phyloP scores from a whole-genome alignment of 2,888 invertebrate genomes.

The Drosophila monieri region DNA sequence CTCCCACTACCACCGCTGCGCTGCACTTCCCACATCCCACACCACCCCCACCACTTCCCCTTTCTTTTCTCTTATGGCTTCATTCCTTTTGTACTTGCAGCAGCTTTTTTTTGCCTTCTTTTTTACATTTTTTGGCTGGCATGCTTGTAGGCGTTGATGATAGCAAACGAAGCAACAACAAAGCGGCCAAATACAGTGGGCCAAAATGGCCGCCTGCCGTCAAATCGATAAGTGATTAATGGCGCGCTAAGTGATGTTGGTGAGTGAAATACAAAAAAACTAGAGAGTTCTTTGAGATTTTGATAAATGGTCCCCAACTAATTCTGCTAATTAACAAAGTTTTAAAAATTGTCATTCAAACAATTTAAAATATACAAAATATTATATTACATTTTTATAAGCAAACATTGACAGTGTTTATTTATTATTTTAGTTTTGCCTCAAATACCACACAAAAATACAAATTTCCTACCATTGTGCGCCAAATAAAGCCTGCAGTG shows the following conservation, averaged over 20 bases:
- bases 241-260: constrained; percentile 9
- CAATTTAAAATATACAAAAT: too few species aligned
- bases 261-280: constrained; percentile 17
- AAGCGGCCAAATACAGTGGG: constrained; percentile 57
- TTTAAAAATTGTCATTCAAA: background rate
- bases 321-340: constrained; percentile 2
- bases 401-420: too few species aligned
- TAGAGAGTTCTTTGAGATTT: background rate
- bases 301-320: constrained; percentile 22
- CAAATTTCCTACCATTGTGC: constrained; percentile 42
- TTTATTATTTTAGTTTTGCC: too few species aligned
- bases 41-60: constrained; percentile 20
- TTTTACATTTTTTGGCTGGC: constrained; percentile 45
- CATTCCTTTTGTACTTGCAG: constrained; percentile 37
- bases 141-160: constrained; percentile 74
- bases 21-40: background rate
- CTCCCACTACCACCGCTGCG: background rate
- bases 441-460: background rate
- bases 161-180: constrained; percentile 46
- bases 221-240: constrained; percentile 41
- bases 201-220: constrained; percentile 10
- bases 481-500: constrained; percentile 49
- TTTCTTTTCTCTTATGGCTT: constrained; percentile 40
- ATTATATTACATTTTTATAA: too few species aligned
- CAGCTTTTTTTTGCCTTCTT: constrained; percentile 53